phyloP scores from a whole-genome alignment of 2,113 vertebrate species.

The Paradoxurus hermaphroditus region DNA sequence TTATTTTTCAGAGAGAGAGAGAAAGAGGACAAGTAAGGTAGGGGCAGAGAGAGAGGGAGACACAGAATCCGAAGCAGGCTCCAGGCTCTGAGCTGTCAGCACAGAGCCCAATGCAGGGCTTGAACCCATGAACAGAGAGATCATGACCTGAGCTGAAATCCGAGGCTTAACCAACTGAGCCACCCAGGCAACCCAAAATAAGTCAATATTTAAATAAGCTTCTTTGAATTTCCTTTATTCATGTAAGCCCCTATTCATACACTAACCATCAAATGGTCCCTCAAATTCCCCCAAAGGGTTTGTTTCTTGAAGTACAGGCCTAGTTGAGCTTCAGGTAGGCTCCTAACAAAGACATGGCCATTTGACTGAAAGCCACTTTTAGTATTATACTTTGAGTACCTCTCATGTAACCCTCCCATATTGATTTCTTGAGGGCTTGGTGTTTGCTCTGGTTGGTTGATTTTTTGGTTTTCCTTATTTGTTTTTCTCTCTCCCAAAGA shows the following conservation, averaged over 20 bases:
- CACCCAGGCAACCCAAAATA: background rate
- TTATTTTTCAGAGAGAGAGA: too few relatives aligned
- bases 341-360: background rate
- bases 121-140: too few relatives aligned
- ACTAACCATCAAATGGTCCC: background rate
- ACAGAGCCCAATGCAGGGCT: too few relatives aligned
- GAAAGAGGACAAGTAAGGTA: too few relatives aligned
- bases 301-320: background rate
- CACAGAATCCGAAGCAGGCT: too few relatives aligned
- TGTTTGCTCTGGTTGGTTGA: background rate
- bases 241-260: background rate
- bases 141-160: too few relatives aligned
- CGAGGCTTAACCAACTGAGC: too few relatives aligned
- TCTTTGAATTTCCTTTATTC: background rate
- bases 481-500: background rate
- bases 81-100: too few relatives aligned
- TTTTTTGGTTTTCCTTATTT: background rate
- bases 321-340: background rate
- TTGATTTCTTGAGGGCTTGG: background rate
- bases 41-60: too few relatives aligned
- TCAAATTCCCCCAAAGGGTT: background rate
- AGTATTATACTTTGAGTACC: background rate
- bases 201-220: background rate
- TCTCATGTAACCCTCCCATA: background rate
- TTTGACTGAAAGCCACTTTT: background rate